Evolutionary conservation across 2,113 vertebrate genomes (phyloP).

Genomic region (Panthera tigris): DNA sequence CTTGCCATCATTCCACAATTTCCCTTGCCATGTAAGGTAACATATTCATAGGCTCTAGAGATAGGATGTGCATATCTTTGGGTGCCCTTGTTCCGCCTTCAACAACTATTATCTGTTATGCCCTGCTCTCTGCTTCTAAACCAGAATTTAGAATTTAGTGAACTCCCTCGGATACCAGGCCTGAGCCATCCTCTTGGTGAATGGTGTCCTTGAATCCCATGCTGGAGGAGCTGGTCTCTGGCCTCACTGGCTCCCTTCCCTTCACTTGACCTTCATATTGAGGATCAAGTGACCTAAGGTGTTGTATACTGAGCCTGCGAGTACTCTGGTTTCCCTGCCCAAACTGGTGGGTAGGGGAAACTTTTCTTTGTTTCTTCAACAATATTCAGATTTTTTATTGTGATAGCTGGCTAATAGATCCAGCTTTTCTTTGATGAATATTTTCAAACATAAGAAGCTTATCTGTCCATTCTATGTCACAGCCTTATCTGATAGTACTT

Average conservation of each 20-base stretch:
- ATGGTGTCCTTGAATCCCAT: neutral
- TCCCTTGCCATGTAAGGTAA: neutral
- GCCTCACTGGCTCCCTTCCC: neutral
- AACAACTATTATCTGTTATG: neutral
- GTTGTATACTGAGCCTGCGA: neutral
- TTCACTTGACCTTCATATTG: constrained; percentile 31
- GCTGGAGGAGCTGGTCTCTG: neutral
- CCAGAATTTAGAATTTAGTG: neutral
- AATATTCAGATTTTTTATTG: neutral
- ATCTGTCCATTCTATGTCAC: neutral
- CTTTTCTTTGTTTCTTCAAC: constrained; percentile 30
- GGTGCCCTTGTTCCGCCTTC: neutral
- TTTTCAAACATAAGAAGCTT: constrained; percentile 40
- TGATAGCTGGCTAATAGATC: neutral
- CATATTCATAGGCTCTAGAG: neutral
- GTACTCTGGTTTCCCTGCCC: neutral
- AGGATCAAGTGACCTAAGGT: neutral
- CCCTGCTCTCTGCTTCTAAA: neutral
- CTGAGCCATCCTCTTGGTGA: neutral
- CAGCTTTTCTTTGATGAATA: constrained; percentile 46
- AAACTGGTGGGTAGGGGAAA: neutral
- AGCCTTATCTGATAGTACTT: constrained; percentile 52
- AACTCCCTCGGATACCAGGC: neutral
- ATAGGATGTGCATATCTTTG: neutral
- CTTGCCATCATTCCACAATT: neutral